These are phyloP conservation scores for Globicephala melas DNA, from an alignment of 2,113 vertebrate genomes.

Conservation along the genomic window DNA sequence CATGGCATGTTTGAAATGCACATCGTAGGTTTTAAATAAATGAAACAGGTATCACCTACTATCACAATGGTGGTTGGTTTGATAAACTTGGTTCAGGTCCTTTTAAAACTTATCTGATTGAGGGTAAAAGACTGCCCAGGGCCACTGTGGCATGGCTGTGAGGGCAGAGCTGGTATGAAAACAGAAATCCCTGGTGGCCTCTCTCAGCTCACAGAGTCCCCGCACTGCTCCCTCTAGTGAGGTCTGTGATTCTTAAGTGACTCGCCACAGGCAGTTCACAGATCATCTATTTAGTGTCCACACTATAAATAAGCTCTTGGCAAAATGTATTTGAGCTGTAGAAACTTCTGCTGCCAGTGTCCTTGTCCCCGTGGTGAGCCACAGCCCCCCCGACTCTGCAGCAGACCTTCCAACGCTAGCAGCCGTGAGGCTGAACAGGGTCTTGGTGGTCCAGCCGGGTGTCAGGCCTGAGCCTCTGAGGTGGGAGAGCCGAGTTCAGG, in stretches of 20 bases:
- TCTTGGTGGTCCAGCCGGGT: no score
- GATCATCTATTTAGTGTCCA: constrained; percentile 19
- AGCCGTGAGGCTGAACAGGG: no score
- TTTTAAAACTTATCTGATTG: background rate
- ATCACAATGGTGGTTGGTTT: background rate
- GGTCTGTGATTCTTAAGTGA: background rate
- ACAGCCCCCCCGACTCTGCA: no score
- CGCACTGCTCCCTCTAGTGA: background rate
- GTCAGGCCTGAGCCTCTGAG: no score
- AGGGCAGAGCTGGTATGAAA: background rate
- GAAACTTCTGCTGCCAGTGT: background rate
- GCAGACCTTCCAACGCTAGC: no score
- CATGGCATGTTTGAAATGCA: background rate
- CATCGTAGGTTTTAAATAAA: background rate
- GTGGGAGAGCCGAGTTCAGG: no score
- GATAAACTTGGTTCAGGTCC: background rate
- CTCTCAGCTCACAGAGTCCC: background rate
- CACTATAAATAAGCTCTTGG: constrained; percentile 54
- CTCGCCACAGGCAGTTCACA: constrained; percentile 8
- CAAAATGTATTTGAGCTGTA: constrained; percentile 38
- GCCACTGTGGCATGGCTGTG: background rate
- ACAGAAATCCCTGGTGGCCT: background rate
- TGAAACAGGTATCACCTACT: background rate
- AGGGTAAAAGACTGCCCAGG: background rate
- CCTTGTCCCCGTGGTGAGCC: no score